Conservation (phyloP, 2,113 vertebrate genomes). For the Syrrhaptes paradoxus region DNA sequence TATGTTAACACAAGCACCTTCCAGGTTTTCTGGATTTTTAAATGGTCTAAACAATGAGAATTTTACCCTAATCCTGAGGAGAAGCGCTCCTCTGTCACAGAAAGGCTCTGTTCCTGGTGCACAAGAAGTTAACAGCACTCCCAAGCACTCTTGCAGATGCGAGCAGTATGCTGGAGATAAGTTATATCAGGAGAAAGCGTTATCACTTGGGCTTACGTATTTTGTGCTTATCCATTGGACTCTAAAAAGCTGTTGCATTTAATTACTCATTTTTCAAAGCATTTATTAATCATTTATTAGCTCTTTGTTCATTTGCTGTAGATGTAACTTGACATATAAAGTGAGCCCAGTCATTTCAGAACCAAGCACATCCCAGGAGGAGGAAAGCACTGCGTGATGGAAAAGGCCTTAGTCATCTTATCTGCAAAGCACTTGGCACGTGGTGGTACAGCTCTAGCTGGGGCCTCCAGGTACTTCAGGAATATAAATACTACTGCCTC, state of each 20-base stretch:
- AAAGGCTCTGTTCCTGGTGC: not conserved
- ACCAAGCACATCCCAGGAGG: not conserved
- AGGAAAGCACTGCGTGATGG: not conserved
- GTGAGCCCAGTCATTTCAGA: not conserved
- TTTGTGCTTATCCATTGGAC: not conserved
- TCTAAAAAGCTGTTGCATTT: constrained; percentile 36
- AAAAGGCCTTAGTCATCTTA: not conserved
- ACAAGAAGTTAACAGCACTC: constrained; percentile 4
- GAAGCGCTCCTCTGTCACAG: not conserved
- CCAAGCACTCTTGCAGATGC: constrained; percentile 12
- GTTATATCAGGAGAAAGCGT: not conserved
- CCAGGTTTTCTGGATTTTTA: not conserved
- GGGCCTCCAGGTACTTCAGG: not conserved
- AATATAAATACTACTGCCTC: not conserved
- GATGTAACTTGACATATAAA: not conserved
- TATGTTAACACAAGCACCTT: not conserved
- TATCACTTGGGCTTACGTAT: constrained; percentile 35
- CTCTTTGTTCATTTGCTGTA: constrained; percentile 5
- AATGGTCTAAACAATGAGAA: not conserved
- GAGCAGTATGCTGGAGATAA: constrained; percentile 38
- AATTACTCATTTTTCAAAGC: constrained; percentile 41
- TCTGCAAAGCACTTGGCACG: not conserved
- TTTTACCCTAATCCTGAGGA: not conserved
- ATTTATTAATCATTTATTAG: constrained; percentile 47
- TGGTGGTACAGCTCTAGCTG: not conserved